A percentile compares a stretch with the other conserved stretches of the same genome.
phyloP scores from a whole-genome alignment of 2,888 invertebrate species.

The Eupithecia inturbata region DNA sequence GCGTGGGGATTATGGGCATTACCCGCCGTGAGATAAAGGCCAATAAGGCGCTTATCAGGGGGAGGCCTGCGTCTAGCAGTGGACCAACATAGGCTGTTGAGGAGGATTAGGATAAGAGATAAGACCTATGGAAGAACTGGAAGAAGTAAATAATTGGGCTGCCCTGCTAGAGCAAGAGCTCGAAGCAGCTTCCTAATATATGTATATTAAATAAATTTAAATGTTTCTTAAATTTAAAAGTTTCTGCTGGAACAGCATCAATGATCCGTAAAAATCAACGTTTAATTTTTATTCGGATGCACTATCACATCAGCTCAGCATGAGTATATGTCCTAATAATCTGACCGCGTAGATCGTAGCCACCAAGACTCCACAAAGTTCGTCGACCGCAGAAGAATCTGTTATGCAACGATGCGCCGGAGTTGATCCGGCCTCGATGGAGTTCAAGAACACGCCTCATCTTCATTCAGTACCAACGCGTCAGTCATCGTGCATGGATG shows the following conservation, averaged over 20 bases:
- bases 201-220: too few species aligned
- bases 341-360: not conserved
- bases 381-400: conserved; percentile 37
- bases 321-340: not conserved
- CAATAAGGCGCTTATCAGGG: too few species aligned
- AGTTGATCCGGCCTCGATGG: conserved; percentile 47
- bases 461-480: conserved; percentile 20
- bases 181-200: too few species aligned
- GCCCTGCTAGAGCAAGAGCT: too few species aligned
- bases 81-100: too few species aligned
- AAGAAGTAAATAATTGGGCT: too few species aligned
- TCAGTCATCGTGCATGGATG: conserved; percentile 22
- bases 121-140: too few species aligned
- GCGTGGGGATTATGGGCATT: too few species aligned
- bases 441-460: conserved; percentile 34
- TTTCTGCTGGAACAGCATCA: not conserved
- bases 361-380: conserved; percentile 11
- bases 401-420: conserved; percentile 52
- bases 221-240: too few species aligned
- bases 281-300: not conserved
- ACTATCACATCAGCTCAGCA: not conserved
- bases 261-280: not conserved
- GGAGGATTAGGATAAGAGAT: too few species aligned
- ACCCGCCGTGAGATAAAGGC: too few species aligned
- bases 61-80: too few species aligned